phyloP scores from a whole-genome alignment of 2,797 vertebrate species.

The Enteromius argenteus region DNA sequence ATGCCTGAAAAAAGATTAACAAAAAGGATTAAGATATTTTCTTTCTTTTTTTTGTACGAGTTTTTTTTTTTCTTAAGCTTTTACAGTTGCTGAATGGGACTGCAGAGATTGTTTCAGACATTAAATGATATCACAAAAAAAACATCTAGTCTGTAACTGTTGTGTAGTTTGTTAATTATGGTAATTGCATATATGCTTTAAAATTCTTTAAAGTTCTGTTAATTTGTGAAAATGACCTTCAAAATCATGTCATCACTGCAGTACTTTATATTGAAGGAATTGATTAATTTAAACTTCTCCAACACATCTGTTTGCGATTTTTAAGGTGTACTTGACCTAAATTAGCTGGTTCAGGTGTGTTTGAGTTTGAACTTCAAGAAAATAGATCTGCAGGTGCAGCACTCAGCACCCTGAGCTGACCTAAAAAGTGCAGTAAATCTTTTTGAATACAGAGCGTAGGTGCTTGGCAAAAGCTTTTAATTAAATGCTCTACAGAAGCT shows the following conservation, averaged over 20 bases:
- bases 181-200: not conserved
- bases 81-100: not conserved
- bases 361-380: not conserved
- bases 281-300: constrained; percentile 4
- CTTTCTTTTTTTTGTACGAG: not conserved
- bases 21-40: no score
- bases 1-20: not conserved
- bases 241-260: not conserved
- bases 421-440: not conserved
- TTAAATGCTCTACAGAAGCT: not conserved
- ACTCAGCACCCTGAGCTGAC: not conserved
- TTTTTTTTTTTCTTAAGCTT: not conserved
- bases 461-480: not conserved
- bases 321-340: not conserved
- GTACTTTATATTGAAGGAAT: not conserved
- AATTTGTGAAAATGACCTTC: not conserved
- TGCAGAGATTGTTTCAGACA: not conserved
- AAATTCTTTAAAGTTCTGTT: not conserved
- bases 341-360: constrained; percentile 11
- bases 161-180: not conserved
- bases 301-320: constrained; percentile 8
- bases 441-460: not conserved
- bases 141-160: not conserved
- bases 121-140: not conserved
- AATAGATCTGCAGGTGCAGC: constrained; percentile 26